Evolutionary conservation across 2,888 invertebrate species (phyloP), one percentile per base, ranked within the genome.

Genomic region (Leuctra nigra): DNA sequence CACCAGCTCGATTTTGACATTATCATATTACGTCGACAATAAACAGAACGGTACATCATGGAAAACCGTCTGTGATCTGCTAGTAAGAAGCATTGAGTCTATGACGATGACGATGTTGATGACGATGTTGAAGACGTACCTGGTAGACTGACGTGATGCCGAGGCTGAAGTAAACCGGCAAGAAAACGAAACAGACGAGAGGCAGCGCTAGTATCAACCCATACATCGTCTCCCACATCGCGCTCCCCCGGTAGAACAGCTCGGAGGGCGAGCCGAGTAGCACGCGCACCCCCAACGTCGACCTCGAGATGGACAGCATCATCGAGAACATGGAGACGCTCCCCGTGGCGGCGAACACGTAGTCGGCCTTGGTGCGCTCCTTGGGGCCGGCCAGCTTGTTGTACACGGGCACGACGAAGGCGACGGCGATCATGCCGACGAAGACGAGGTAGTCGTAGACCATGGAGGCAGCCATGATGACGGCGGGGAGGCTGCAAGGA

Each of bases 141-240:
- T 91, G 89, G 70, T 91, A 91, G 13, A 91, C 89, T 0, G 90
- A 91, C 62, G 91, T 91, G 61, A 90, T 88, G 62, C 87, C 84
- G 41, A 91, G 77, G 66, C 82, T 83, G 71, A 85, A 90, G 75
- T 90, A 91, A 57, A 91, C 88, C 1, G 91, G 91, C 52, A 91
- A 86, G 70, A 91, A 91, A 65, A 91, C 74, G 74, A 81, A 88
- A 70, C 87, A 86, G 53, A 91, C 90, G 63, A 91, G 79, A 2
- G 91, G 91, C 68, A 89, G 90, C 1, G 91, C 89, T 46, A 84
- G 73, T 59, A 87, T 77, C 81, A 90, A 87, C 44, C 91, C 91
- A 67, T 88, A 91, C 22, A 91, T 74, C 1, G 87, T 89, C 73
- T 91, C 91, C 90, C 90, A 91, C 90, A 91, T 90, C 44, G 86